Evolutionary conservation across 2,888 invertebrate species (phyloP), one percentile per base, ranked within the genome.

Genomic region (Eristalinus aeneus): DNA sequence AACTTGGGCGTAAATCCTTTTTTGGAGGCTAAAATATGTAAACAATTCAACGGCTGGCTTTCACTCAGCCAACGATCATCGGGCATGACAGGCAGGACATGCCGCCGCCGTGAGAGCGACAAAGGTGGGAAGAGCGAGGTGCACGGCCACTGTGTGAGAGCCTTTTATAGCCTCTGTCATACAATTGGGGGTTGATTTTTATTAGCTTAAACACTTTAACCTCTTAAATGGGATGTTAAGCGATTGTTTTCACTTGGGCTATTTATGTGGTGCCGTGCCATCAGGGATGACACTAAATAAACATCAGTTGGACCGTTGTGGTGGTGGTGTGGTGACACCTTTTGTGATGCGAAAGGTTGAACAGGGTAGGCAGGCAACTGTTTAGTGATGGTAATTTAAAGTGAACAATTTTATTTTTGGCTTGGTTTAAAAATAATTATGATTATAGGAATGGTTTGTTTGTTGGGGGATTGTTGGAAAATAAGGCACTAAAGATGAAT

Each of bases 191-290:
- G 86, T 82, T 86, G 86, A 86, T 82, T 86, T 86, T 90, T 90
- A 91, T 91, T 91, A 91, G 91, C 89, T 88, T 88, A 88, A 89
- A 88, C 89, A 89, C 88, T 88, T 89, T 88, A 89, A 89, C 89
- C 89, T 88, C 64, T 83, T 82, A 88, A 89, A 90, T 90, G 89
- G 89, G 89, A 88, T 77, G 89, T 82, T 86, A 86, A 86, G 86
- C 86, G 86, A 86, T 82, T 86, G 86, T 86, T 86, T 86, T 86
- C 86, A 82, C 82, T 82, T 39, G 77, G 82, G 82, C 86, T 86
- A 86, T 86, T 86, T 86, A 86, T 82, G 82, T 82, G 82, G 82
- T 86, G 86, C 60, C 73, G 71, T 86, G 77, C 82, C 86, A 86
- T 86, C 82, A 78, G 86, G 86, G 86, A 82, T 86, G 86, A 82